phyloP scores from a whole-genome alignment of 2,113 vertebrate species.

The Entelurus aequoreus region DNA sequence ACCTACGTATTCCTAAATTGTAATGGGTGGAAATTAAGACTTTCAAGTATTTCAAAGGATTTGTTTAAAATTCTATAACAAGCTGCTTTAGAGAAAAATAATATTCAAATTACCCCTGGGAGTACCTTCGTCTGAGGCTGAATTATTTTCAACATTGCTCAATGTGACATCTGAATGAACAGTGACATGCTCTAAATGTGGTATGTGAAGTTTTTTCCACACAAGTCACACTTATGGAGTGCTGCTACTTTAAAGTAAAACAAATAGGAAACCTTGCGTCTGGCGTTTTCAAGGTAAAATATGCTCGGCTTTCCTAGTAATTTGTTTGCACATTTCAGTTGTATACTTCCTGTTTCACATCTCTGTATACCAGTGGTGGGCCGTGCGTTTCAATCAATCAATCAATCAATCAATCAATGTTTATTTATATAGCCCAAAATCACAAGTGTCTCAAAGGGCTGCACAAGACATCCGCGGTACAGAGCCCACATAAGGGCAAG shows the following conservation, averaged over 20 bases:
- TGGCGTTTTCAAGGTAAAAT: constrained; percentile 1
- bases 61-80: neutral
- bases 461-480: no score
- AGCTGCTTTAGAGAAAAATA: neutral
- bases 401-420: no score
- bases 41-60: neutral
- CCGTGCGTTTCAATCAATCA: no score
- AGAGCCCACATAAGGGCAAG: no score
- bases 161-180: constrained; percentile 1
- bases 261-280: neutral
- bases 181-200: constrained; percentile 3
- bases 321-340: no score
- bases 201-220: constrained; percentile 6
- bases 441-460: no score
- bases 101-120: neutral
- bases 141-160: constrained; percentile 12
- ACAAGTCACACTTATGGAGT: constrained; percentile 3
- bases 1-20: no score
- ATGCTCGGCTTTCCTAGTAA: no score
- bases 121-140: neutral
- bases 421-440: no score
- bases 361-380: no score
- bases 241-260: neutral
- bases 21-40: no score
- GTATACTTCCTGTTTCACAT: no score